Evolutionary conservation across 2,888 invertebrate species (phyloP).

Genomic region (Cylindroiulus punctatus): DNA sequence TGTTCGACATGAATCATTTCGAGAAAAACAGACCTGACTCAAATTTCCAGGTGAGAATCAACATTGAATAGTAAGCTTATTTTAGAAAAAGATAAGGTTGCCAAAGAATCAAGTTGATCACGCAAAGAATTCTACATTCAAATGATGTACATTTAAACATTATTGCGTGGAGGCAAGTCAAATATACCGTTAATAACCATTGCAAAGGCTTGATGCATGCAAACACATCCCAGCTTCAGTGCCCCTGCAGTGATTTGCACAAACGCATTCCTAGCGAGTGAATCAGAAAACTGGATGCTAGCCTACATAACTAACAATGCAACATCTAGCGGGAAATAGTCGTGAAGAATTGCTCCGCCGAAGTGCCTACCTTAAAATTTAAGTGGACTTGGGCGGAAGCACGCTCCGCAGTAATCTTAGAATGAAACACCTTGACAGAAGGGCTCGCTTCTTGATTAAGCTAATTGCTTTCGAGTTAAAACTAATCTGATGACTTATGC

Average conservation of each 20-base stretch:
- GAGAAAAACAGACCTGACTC: too few relatives aligned
- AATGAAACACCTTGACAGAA: slow-evolving; percentile 10
- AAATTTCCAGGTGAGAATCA: too few relatives aligned
- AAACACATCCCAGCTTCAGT: background rate
- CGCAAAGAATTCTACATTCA: too few relatives aligned
- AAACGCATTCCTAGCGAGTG: background rate
- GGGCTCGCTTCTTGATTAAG: slow-evolving; percentile 9
- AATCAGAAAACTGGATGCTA: background rate
- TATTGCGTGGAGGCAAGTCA: too few relatives aligned
- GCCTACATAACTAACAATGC: slow-evolving; percentile 3
- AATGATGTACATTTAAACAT: too few relatives aligned
- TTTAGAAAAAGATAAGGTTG: too few relatives aligned
- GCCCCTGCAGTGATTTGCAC: background rate
- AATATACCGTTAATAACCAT: too few relatives aligned
- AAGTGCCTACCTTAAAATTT: slow-evolving; percentile 8
- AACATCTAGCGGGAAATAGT: background rate
- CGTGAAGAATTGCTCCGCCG: slow-evolving; percentile 2
- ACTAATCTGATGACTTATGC: slow-evolving; percentile 18
- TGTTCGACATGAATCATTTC: too few relatives aligned
- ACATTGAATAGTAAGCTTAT: too few relatives aligned
- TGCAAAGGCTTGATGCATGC: too few relatives aligned
- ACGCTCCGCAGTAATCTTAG: slow-evolving; percentile 2
- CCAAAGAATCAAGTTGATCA: too few relatives aligned
- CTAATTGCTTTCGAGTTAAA: slow-evolving; percentile 18
- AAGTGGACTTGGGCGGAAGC: background rate